Percentiles rank a stretch among this genome's conserved stretches.
phyloP scores from a whole-genome alignment of 2,797 vertebrate species.

The Thalassophryne amazonica region DNA sequence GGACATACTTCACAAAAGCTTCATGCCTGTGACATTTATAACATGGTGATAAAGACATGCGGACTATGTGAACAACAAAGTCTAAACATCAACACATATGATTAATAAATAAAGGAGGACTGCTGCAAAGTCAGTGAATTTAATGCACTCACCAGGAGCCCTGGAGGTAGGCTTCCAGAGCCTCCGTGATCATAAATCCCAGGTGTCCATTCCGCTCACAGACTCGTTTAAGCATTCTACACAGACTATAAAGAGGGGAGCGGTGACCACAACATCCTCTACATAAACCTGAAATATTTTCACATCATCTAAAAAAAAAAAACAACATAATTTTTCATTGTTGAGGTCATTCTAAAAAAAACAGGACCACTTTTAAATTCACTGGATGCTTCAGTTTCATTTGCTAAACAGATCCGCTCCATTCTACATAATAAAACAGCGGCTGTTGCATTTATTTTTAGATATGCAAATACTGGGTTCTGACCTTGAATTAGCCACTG shows the following conservation, averaged over 20 bases:
- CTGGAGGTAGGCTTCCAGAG: constrained; percentile 85
- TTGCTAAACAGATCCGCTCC: constrained; percentile 23
- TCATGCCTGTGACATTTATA: constrained; percentile 74
- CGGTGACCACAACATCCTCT: constrained; percentile 31
- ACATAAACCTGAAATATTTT: constrained; percentile 35
- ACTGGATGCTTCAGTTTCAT: constrained; percentile 27
- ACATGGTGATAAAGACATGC: constrained; percentile 11
- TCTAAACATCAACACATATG: constrained; percentile 4
- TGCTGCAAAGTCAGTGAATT: constrained; percentile 33
- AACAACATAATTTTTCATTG: constrained; percentile 32
- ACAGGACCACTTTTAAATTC: constrained; percentile 44
- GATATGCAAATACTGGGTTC: constrained; percentile 63
- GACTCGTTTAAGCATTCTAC: constrained; percentile 85
- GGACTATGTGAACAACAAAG: neutral
- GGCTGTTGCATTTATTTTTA: constrained; percentile 62
- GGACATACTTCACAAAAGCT: constrained; percentile 84
- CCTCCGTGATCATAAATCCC: constrained; percentile 85
- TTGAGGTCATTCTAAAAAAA: constrained; percentile 42
- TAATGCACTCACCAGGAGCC: constrained; percentile 79
- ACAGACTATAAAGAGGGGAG: constrained; percentile 25
- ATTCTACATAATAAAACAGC: constrained; percentile 26
- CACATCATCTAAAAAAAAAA: constrained; percentile 47
- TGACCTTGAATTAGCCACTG: constrained; percentile 68
- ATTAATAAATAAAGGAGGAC: constrained; percentile 34
- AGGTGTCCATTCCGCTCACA: constrained; percentile 90